Percentiles rank a stretch among this genome's conserved stretches.
These are phyloP conservation scores for Pelmatolapia mariae DNA, from an alignment of 2,113 vertebrate genomes.

Conservation along the genomic window DNA sequence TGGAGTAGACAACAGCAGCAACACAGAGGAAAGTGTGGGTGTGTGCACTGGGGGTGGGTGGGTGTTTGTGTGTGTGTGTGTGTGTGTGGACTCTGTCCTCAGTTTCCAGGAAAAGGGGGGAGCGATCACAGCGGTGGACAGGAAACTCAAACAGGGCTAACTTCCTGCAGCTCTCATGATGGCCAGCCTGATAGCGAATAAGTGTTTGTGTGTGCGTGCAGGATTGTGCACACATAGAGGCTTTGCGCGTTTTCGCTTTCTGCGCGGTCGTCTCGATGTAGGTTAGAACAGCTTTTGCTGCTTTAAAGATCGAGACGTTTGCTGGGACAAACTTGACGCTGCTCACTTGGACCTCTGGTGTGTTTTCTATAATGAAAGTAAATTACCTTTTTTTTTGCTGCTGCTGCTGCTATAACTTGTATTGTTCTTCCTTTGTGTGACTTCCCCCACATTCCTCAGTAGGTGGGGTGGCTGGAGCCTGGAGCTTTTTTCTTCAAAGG, in stretches of 20 bases:
- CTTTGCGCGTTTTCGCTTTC: constrained; percentile 12
- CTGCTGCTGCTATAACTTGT: constrained; percentile 15
- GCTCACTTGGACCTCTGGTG: background rate
- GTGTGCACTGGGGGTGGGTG: background rate
- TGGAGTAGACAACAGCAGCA: constrained; percentile 5
- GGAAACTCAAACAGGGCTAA: constrained; percentile 70
- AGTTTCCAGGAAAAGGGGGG: constrained; percentile 73
- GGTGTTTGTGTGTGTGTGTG: background rate
- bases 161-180: constrained; percentile 76
- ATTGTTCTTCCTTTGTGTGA: constrained; percentile 47
- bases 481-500: background rate
- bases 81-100: constrained; percentile 41
- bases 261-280: background rate
- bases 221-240: background rate
- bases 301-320: background rate
- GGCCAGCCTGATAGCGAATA: constrained; percentile 59
- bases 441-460: constrained; percentile 56
- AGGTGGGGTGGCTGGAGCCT: constrained; percentile 18
- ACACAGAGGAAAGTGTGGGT: constrained; percentile 4
- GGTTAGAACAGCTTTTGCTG: background rate
- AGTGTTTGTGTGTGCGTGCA: constrained; percentile 33
- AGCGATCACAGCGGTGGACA: constrained; percentile 66
- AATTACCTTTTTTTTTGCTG: background rate
- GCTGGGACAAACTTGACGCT: background rate
- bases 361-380: background rate